phyloP scores from a whole-genome alignment of 2,113 vertebrate species.

The Climacteris rufus region DNA sequence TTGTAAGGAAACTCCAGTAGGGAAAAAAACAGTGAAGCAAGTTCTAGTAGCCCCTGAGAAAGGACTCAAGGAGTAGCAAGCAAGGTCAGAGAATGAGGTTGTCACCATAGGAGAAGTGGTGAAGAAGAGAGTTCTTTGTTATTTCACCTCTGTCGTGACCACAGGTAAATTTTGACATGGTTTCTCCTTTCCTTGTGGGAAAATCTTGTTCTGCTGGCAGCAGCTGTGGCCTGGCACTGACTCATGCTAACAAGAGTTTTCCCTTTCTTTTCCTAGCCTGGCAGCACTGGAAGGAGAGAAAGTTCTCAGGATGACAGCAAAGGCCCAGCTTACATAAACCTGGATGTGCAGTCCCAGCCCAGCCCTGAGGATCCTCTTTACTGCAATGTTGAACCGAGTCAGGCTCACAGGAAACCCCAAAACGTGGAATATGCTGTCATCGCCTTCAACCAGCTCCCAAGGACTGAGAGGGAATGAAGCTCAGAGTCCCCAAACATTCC shows the following conservation, averaged over 20 bases:
- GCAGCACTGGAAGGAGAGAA: background rate
- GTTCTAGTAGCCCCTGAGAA: background rate
- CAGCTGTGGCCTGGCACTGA: background rate
- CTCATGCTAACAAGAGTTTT: background rate
- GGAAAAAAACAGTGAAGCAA: background rate
- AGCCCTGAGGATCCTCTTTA: background rate
- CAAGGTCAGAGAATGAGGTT: background rate
- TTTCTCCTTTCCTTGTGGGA: background rate
- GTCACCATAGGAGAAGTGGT: background rate
- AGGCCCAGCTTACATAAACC: background rate
- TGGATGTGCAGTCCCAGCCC: background rate
- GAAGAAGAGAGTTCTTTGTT: background rate
- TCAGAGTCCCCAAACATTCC: background rate
- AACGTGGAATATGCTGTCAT: slow-evolving; percentile 52
- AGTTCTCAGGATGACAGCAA: background rate
- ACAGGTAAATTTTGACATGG: background rate
- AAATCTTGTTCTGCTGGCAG: background rate
- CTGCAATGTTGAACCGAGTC: background rate
- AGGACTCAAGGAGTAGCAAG: background rate
- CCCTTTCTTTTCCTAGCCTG: background rate
- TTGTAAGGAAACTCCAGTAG: background rate
- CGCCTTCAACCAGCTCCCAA: background rate
- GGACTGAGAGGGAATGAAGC: background rate
- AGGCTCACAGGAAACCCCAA: background rate
- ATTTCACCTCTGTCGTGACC: background rate